These are phyloP conservation scores for Pollenia amentaria DNA, from an alignment of 2,888 invertebrate species.

Conservation along the genomic window DNA sequence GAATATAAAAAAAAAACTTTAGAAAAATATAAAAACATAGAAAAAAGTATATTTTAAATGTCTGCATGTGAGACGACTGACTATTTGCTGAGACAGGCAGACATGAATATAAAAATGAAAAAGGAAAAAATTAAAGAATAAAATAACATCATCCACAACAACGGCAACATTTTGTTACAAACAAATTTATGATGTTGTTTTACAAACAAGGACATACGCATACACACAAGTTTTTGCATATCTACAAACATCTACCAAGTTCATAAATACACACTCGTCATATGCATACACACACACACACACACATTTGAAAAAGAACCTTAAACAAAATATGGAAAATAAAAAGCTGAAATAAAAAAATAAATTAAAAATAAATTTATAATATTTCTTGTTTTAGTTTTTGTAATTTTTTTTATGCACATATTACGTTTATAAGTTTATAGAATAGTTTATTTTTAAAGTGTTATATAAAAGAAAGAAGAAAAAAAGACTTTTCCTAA, in stretches of 20 bases:
- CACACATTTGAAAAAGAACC: conserved; percentile 9
- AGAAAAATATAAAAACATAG: conserved; percentile 1
- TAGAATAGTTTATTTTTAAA: conserved; percentile 2
- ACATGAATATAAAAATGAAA: neutral
- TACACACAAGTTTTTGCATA: neutral
- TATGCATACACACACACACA: neutral
- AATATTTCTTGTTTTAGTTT: neutral
- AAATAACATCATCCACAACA: conserved; percentile 32
- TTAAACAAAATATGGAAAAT: neutral
- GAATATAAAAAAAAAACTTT: neutral
- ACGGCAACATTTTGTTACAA: conserved; percentile 41
- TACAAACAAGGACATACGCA: conserved; percentile 55
- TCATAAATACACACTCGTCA: neutral
- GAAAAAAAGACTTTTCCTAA: conserved; percentile 4
- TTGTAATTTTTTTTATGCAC: conserved; percentile 12
- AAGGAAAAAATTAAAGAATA: conserved; percentile 23
- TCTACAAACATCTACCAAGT: neutral
- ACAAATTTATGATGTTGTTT: conserved; percentile 64
- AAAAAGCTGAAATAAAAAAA: neutral
- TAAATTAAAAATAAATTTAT: neutral
- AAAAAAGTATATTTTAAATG: conserved; percentile 42
- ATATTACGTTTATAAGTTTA: conserved; percentile 9
- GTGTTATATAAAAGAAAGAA: neutral
- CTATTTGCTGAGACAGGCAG: conserved; percentile 35
- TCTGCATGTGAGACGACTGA: conserved; percentile 47